Evolutionary conservation across 1,140 invertebrate genomes (phyloP), one percentile per base, ranked within the genome.

Genomic region (Drosophila chauvacae): DNA sequence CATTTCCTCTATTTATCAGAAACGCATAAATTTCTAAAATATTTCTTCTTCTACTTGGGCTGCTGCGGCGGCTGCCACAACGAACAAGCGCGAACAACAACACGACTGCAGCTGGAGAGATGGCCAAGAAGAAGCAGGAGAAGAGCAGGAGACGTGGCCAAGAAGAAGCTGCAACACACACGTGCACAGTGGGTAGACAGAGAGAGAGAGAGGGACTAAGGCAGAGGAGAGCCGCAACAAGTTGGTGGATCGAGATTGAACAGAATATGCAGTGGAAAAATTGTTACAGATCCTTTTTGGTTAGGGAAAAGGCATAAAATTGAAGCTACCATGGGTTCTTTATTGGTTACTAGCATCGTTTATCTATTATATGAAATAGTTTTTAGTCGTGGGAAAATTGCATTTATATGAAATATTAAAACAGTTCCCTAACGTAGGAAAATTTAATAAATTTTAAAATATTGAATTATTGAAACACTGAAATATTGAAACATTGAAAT

Each of bases 11-110:
- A 85, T 85, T 90, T 90, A 90, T 90, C 85, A 85, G 86, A 81
- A 85, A 90, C 86, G 86, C 86, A 90, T 90, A 90, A 81, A 90
- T 90, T 90, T 90, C 86, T 90, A 60, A 90, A 90, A 90, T 90
- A 90, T 85, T 90, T 85, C 70, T 50, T 57, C 66, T 68, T 69
- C 63, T 56, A 56, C 53, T 68, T 55, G 26, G 47, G 63, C 39
- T 44, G 62, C 62, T 58, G 41, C 65, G 42, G 69, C 53, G 28
- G 37, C 37, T 75, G 39, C 73, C 57, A 58, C 65, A 66, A 53
- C 61, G 59, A 69, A 74, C 70, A 64, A 75, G 57, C 55, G 60
- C 61, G 42, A 72, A 73, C 57, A 72, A 50, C 62, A 70, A 85
- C 57, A 57, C 71, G 71, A 53, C 58, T 45, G 74, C 39, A 41